A percentile compares a stretch with the other conserved stretches of the same genome.
phyloP scores from a whole-genome alignment of 1,140 invertebrate genomes.

The Hypothenemus hampei region DNA sequence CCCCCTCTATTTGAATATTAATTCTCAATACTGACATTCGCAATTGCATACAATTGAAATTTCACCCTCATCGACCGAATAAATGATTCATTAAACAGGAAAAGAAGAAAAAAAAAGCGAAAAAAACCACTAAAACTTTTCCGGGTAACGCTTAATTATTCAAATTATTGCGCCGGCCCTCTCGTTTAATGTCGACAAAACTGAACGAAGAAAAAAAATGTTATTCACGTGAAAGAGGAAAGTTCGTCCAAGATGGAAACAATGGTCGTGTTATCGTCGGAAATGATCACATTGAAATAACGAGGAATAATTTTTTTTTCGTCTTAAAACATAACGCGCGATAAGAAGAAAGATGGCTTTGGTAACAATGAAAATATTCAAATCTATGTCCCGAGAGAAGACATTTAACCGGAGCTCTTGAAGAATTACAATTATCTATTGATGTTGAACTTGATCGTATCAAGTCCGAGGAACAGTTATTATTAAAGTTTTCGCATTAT shows the following conservation, averaged over 20 bases:
- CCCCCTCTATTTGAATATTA: no score
- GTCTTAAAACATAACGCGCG: background rate
- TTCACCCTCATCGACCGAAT: background rate
- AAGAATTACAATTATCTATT: slow-evolving; percentile 16
- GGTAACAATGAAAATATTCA: slow-evolving; percentile 14
- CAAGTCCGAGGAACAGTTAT: background rate
- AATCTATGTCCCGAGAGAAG: slow-evolving; percentile 1
- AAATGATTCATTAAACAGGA: background rate
- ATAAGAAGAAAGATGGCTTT: slow-evolving; percentile 2
- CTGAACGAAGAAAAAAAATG: no score
- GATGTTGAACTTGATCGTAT: slow-evolving; percentile 5
- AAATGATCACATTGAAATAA: no score
- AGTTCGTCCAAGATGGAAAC: no score
- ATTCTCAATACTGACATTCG: background rate
- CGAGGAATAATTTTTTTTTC: background rate
- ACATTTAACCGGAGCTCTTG: slow-evolving; percentile 8
- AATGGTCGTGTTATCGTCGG: no score
- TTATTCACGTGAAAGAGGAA: no score
- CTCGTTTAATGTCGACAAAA: no score
- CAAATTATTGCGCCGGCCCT: background rate
- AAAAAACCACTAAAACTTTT: background rate
- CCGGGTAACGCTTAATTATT: background rate
- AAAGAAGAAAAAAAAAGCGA: no score
- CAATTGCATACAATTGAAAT: background rate
- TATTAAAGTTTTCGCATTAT: background rate